phyloP scores from a whole-genome alignment of 2,797 vertebrate genomes.

The Hyperoplus lanceolatus region DNA sequence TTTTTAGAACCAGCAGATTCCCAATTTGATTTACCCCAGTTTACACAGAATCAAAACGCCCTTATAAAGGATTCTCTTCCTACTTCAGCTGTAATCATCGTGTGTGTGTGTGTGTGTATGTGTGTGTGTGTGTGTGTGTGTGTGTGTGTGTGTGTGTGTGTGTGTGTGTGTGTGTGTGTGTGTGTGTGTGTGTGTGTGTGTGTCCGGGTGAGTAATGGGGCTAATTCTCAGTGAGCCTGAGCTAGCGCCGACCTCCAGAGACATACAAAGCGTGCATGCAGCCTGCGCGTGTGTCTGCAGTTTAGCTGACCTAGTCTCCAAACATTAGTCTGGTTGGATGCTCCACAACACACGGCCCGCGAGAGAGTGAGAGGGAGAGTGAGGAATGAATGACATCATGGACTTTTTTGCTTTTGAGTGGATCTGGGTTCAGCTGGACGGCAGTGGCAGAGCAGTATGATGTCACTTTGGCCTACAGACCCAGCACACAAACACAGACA shows the following conservation, averaged over 20 bases:
- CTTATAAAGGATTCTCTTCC: conserved; percentile 30
- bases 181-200: conserved; percentile 1
- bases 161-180: conserved; percentile 2
- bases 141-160: not conserved
- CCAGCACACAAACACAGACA: conserved; percentile 13
- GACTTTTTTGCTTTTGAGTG: conserved; percentile 61
- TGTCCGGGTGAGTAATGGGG: conserved; percentile 50
- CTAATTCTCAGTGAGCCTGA: conserved; percentile 67
- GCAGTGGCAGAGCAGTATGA: conserved; percentile 58
- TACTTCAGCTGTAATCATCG: conserved; percentile 41
- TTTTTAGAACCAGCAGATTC: conserved; percentile 28
- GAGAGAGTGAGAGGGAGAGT: conserved; percentile 38
- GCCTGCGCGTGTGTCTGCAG: conserved; percentile 58
- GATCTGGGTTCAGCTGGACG: conserved; percentile 62
- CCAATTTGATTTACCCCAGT: conserved; percentile 54
- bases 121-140: not conserved
- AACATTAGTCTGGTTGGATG: conserved; percentile 79
- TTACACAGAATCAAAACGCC: conserved; percentile 19
- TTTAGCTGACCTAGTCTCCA: conserved; percentile 79
- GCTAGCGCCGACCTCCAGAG: conserved; percentile 62
- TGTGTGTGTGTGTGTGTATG: not conserved
- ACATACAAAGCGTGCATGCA: conserved; percentile 67
- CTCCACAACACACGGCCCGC: conserved; percentile 70
- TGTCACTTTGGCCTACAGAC: conserved; percentile 64
- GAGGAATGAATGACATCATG: conserved; percentile 75